phyloP scores from a whole-genome alignment of 2,888 invertebrate genomes.

The Trachelus troglodyta region DNA sequence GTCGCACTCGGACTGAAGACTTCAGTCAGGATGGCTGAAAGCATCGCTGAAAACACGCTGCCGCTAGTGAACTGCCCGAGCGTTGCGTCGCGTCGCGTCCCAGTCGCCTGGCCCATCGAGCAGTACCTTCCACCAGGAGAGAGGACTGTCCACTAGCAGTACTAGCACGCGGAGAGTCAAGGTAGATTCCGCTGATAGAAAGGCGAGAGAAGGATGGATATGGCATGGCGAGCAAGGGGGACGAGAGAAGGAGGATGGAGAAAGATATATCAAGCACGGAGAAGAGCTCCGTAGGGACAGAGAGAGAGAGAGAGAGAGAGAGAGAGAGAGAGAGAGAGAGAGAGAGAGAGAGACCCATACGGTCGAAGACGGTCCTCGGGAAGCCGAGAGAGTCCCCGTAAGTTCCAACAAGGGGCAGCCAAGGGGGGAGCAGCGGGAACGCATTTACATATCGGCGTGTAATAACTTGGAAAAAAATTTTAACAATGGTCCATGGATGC shows the following conservation, averaged over 20 bases:
- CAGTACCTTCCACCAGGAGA: not conserved
- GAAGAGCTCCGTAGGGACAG: not conserved
- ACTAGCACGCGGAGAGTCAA: conserved; percentile 39
- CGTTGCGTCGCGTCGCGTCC: not conserved
- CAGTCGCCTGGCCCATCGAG: conserved; percentile 1
- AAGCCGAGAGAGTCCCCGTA: not conserved
- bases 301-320: conserved; percentile 10
- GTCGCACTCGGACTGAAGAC: conserved; percentile 38
- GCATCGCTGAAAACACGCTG: not conserved
- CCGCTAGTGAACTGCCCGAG: not conserved
- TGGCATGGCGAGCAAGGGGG: not conserved
- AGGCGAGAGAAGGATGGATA: conserved; percentile 26
- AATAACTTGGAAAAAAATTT: conserved; percentile 49
- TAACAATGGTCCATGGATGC: conserved; percentile 34
- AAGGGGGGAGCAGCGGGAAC: conserved; percentile 22
- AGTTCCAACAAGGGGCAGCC: not conserved
- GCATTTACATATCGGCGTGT: conserved; percentile 47
- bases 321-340: conserved; percentile 14
- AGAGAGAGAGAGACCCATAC: conserved; percentile 29
- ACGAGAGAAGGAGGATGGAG: not conserved
- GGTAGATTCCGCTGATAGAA: conserved; percentile 42
- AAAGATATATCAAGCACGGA: conserved; percentile 8
- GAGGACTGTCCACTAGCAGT: conserved; percentile 49
- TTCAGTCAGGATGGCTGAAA: not conserved
- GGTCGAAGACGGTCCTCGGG: conserved; percentile 24